These are phyloP conservation scores for Drosophila lowei DNA, from an alignment of 1,140 invertebrate species.

Conservation along the genomic window DNA sequence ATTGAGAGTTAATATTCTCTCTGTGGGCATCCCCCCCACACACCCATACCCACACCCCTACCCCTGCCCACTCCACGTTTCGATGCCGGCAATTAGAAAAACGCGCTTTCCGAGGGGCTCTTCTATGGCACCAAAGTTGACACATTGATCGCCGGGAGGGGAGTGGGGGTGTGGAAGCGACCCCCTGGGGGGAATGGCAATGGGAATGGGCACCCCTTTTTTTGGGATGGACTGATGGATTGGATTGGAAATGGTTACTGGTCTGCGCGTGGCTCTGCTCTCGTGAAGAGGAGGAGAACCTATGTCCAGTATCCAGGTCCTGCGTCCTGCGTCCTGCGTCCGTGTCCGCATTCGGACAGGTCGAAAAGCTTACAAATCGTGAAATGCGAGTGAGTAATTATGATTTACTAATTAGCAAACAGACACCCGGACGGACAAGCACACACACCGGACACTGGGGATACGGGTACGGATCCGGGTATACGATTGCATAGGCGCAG, in stretches of 20 bases:
- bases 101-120: slow-evolving; percentile 25
- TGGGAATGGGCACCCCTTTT: no score
- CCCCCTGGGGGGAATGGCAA: no score
- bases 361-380: slow-evolving; percentile 58
- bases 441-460: slow-evolving; percentile 34
- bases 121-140: slow-evolving; percentile 17
- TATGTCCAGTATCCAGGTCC: no score
- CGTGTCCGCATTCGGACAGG: no score
- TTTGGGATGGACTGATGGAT: slow-evolving; percentile 10
- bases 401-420: slow-evolving; percentile 82
- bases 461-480: not conserved
- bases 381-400: slow-evolving; percentile 78
- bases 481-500: slow-evolving; percentile 12
- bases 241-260: slow-evolving; percentile 20
- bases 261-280: not conserved
- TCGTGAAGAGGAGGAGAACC: not conserved
- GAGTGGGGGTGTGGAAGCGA: slow-evolving; percentile 18
- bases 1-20: slow-evolving; percentile 18
- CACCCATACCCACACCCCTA: not conserved
- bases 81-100: slow-evolving; percentile 38
- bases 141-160: slow-evolving; percentile 34
- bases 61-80: slow-evolving; percentile 11
- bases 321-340: no score
- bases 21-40: slow-evolving; percentile 4
- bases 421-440: slow-evolving; percentile 48